These are phyloP conservation scores for Rhagologus leucostigma DNA, from an alignment of 2,113 vertebrate genomes.

Conservation along the genomic window DNA sequence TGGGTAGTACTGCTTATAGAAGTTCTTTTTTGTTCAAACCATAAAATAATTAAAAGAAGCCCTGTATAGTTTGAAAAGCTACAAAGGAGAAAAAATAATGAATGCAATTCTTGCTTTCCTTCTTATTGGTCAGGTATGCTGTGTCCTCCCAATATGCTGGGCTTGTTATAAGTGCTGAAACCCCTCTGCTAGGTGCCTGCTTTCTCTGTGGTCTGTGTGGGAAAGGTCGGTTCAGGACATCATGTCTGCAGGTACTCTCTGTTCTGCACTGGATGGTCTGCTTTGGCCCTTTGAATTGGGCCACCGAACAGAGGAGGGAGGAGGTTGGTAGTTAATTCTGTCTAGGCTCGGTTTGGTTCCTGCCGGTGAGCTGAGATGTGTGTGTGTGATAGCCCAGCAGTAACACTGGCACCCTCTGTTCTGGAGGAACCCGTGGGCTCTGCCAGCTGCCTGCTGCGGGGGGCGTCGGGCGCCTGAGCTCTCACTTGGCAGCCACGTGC, in stretches of 20 bases:
- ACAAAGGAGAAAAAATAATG: not conserved
- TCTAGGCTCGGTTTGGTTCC: fast-evolving
- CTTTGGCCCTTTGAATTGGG: not conserved
- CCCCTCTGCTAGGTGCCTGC: not conserved
- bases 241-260: not conserved
- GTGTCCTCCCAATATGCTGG: not conserved
- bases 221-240: not conserved
- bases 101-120: not conserved
- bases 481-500: not conserved
- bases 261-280: not conserved
- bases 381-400: not conserved
- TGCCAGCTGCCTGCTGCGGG: slow-evolving; percentile 41
- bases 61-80: not conserved
- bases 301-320: fast-evolving
- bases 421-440: not conserved
- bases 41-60: not conserved
- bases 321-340: not conserved
- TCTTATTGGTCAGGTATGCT: not conserved
- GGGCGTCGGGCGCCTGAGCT: slow-evolving; percentile 16
- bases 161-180: not conserved
- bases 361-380: not conserved
- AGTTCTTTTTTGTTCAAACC: not conserved
- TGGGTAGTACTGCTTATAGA: not conserved
- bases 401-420: slow-evolving; percentile 62
- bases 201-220: not conserved